Percentiles rank a stretch among this genome's conserved stretches.
Conservation (phyloP, 2,113 vertebrate species). For the Neopipo cinnamomea region DNA sequence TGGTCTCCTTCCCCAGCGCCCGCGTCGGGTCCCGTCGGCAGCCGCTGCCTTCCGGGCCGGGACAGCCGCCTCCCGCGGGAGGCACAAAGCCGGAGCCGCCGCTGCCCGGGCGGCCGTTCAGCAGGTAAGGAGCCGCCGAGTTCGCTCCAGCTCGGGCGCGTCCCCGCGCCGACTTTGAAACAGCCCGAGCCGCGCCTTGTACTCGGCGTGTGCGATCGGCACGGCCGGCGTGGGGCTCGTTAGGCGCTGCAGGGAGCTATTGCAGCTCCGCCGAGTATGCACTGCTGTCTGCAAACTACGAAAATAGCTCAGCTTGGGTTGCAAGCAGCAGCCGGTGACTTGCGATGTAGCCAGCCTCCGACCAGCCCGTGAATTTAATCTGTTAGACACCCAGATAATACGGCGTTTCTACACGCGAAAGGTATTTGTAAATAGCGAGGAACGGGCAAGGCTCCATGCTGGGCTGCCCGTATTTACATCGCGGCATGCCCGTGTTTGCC, state of each 20-base stretch:
- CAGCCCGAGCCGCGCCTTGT: accelerated
- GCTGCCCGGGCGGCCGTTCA: neutral
- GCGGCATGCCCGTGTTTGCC: conserved; percentile 3
- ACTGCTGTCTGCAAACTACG: neutral
- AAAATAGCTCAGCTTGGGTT: neutral
- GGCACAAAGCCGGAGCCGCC: conserved; percentile 1
- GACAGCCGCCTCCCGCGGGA: neutral
- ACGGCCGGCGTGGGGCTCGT: neutral
- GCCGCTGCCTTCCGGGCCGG: neutral
- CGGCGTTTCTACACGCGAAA: neutral
- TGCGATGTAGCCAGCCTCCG: neutral
- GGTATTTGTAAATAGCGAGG: neutral
- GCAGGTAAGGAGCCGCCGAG: conserved; percentile 52
- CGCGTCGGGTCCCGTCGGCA: neutral
- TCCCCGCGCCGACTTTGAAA: neutral
- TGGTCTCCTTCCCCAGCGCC: neutral
- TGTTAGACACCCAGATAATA: neutral
- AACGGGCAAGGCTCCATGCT: neutral
- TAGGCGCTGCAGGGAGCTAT: accelerated
- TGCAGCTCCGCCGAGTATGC: accelerated
- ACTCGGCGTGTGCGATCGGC: neutral
- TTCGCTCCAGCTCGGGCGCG: neutral
- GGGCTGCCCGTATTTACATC: neutral
- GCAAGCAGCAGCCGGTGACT: neutral
- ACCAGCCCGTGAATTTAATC: neutral